Evolutionary conservation across 2,888 invertebrate genomes (phyloP).

Genomic region (Acanthopleura granulata): DNA sequence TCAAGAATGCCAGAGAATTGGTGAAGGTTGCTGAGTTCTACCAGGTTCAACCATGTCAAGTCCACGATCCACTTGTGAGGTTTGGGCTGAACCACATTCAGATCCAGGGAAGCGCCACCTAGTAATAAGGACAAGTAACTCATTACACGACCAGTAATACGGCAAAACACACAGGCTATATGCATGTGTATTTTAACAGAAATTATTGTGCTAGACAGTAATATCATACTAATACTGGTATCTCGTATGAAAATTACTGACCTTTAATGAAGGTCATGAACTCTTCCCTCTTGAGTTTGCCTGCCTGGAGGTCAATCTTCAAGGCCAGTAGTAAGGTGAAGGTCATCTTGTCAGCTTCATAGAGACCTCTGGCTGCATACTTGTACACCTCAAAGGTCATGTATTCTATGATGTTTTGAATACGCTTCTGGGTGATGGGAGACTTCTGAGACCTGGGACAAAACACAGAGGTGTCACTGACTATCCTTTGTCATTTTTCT

Average conservation of each 20-base stretch:
- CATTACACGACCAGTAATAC: too few species aligned
- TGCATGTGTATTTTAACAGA: too few species aligned
- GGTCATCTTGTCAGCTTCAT: slow-evolving; percentile 69
- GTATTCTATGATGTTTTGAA: slow-evolving; percentile 69
- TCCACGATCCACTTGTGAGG: slow-evolving; percentile 69
- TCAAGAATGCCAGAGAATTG: slow-evolving; percentile 70
- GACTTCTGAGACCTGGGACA: slow-evolving; percentile 61
- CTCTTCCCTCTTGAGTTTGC: slow-evolving; percentile 65
- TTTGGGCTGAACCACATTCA: slow-evolving; percentile 68
- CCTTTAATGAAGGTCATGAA: slow-evolving; percentile 67
- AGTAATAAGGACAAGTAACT: background rate
- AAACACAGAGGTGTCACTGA: too few species aligned
- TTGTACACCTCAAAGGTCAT: slow-evolving; percentile 70
- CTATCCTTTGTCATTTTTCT: background rate
- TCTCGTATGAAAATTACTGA: slow-evolving; percentile 23
- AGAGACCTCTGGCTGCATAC: slow-evolving; percentile 68
- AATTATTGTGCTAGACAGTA: background rate
- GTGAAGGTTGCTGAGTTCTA: slow-evolving; percentile 68
- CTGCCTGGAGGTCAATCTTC: slow-evolving; percentile 68
- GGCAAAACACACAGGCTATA: too few species aligned
- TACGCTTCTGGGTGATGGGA: slow-evolving; percentile 68
- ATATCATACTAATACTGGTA: too few species aligned
- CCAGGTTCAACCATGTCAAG: slow-evolving; percentile 69
- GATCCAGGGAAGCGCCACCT: slow-evolving; percentile 70
- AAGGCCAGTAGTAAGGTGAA: slow-evolving; percentile 69